Conservation (phyloP, 2,113 vertebrate species). For the Bungarus multicinctus region DNA sequence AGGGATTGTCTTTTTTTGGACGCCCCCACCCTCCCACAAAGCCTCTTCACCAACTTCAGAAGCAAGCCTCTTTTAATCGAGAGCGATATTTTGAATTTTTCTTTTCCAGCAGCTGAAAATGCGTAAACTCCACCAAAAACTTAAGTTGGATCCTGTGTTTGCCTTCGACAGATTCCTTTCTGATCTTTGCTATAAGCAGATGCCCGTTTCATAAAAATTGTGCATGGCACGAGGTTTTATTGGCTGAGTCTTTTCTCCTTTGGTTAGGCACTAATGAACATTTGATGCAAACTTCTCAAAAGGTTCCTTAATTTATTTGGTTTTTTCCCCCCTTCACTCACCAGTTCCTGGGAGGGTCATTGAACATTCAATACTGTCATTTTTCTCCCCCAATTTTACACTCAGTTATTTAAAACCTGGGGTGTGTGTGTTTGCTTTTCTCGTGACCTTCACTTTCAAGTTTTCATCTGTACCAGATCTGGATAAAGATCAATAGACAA, state of each 20-base stretch:
- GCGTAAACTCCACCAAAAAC: not conserved
- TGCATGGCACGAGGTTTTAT: not conserved
- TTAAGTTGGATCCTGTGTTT: not conserved
- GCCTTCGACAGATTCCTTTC: not conserved
- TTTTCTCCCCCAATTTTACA: not conserved
- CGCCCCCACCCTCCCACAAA: too few species aligned
- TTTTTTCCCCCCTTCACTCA: not conserved
- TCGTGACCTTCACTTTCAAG: too few species aligned
- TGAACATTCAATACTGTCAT: not conserved
- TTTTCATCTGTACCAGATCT: not conserved
- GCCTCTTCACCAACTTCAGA: not conserved
- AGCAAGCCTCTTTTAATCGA: not conserved
- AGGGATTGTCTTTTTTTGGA: not conserved
- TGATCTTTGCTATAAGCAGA: not conserved
- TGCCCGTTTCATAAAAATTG: not conserved
- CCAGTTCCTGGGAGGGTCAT: not conserved
- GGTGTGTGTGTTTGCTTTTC: too few species aligned
- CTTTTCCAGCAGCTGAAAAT: not conserved
- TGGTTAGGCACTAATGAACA: not conserved
- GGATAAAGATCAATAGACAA: not conserved
- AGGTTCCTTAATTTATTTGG: not conserved
- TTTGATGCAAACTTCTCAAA: not conserved
- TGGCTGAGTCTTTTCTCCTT: not conserved
- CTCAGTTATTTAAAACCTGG: not conserved
- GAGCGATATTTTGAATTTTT: accelerated